These are phyloP conservation scores for Diachasma alloeum DNA, from an alignment of 1,140 invertebrate species.

Conservation along the genomic window DNA sequence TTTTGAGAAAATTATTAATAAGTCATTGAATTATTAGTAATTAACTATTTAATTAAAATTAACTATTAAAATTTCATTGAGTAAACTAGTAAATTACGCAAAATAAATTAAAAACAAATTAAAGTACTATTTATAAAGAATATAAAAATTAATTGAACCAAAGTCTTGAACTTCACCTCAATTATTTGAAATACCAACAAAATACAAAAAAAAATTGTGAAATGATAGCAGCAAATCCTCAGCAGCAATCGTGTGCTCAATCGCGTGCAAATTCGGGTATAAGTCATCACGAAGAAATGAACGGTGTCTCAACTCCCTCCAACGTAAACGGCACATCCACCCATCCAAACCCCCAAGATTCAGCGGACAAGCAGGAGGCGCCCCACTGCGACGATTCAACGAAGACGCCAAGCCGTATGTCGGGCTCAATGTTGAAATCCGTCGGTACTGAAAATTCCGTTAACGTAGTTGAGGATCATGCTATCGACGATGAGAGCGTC, in stretches of 20 bases:
- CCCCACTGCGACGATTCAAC: constrained; percentile 52
- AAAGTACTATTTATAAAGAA: too few relatives aligned
- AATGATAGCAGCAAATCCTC: constrained; percentile 48
- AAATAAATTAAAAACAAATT: too few relatives aligned
- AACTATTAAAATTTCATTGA: too few relatives aligned
- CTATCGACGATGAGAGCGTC: constrained; percentile 36
- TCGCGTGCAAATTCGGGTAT: constrained; percentile 49
- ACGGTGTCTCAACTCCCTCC: constrained; percentile 52
- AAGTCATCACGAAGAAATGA: constrained; percentile 45
- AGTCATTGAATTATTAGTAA: too few relatives aligned
- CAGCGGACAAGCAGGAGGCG: constrained; percentile 58
- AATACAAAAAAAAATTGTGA: constrained; percentile 16
- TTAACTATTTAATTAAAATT: too few relatives aligned
- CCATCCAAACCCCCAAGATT: constrained; percentile 36
- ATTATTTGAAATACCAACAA: too few relatives aligned
- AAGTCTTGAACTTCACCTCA: too few relatives aligned
- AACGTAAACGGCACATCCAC: constrained; percentile 37
- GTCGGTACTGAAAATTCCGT: constrained; percentile 41
- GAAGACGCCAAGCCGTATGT: constrained; percentile 25
- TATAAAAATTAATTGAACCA: too few relatives aligned
- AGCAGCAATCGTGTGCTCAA: constrained; percentile 44
- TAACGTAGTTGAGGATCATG: constrained; percentile 45
- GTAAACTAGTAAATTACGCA: too few relatives aligned
- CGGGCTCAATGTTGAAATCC: constrained; percentile 50
- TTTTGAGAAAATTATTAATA: too few relatives aligned